Conservation (phyloP, 2,113 vertebrate genomes). For the Callorhinus ursinus region DNA sequence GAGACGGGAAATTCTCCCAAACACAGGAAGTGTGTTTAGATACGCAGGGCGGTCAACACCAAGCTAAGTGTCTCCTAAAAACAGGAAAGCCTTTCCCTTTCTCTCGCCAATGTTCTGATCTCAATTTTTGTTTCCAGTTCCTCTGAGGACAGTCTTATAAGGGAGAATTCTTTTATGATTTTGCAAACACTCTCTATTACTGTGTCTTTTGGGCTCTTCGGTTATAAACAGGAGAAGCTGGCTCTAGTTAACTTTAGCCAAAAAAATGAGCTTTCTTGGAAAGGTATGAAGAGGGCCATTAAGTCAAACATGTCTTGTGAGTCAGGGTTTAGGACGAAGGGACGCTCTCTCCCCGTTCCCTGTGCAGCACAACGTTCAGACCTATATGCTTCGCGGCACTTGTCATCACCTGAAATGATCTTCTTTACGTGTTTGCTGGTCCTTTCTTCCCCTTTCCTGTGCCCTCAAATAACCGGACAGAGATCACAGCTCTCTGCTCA, state of each 20-base stretch:
- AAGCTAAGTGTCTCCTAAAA: neutral
- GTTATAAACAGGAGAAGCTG: neutral
- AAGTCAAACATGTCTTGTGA: neutral
- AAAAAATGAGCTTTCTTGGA: neutral
- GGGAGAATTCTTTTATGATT: neutral
- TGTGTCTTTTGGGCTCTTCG: neutral
- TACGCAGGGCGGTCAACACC: neutral
- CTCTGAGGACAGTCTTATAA: neutral
- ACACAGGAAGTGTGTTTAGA: neutral
- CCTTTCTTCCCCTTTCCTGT: neutral
- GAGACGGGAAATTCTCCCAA: neutral
- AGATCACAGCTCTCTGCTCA: neutral
- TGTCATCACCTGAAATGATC: neutral
- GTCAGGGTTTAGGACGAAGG: rapidly evolving
- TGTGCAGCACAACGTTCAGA: rapidly evolving
- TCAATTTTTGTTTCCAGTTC: neutral
- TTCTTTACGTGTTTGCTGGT: neutral
- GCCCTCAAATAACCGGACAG: neutral
- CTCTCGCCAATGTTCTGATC: neutral
- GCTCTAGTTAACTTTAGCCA: neutral
- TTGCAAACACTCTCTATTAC: neutral
- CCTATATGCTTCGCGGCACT: neutral
- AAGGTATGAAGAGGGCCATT: neutral
- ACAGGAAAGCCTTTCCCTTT: neutral
- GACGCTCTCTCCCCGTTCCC: too few species aligned